A percentile compares a stretch with the other conserved stretches of the same genome.
These are phyloP conservation scores for Galemys pyrenaicus DNA, from an alignment of 2,113 vertebrate genomes.

Conservation along the genomic window DNA sequence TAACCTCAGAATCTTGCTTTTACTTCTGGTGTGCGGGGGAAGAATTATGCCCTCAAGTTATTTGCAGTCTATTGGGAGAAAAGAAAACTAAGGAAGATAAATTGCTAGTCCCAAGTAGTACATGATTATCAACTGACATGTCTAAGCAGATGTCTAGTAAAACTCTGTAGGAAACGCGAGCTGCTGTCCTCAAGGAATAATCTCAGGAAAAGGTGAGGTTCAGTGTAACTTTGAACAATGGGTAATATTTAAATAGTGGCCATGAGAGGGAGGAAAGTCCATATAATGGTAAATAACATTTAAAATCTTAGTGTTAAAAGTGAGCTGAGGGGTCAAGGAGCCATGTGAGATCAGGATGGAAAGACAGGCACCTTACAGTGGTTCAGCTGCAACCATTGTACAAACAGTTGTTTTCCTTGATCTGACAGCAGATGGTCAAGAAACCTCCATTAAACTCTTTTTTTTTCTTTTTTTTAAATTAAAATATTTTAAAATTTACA, in stretches of 20 bases:
- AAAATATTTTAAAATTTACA: too few relatives aligned
- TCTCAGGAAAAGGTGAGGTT: not conserved
- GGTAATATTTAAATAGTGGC: not conserved
- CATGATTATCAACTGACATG: not conserved
- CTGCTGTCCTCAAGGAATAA: not conserved
- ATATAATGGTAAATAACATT: not conserved
- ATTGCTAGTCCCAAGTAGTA: not conserved
- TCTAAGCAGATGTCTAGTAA: not conserved
- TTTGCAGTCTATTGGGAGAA: not conserved
- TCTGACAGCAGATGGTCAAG: not conserved
- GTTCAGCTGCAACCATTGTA: not conserved
- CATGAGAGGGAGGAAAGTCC: not conserved
- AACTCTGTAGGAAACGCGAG: not conserved
- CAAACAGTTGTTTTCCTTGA: not conserved
- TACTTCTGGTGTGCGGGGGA: not conserved
- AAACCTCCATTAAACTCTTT: too few relatives aligned
- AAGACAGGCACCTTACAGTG: not conserved
- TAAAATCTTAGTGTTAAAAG: not conserved
- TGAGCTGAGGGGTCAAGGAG: not conserved
- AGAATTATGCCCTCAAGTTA: not conserved
- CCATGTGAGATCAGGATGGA: not conserved
- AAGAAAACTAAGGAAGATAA: not conserved
- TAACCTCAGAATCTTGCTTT: not conserved
- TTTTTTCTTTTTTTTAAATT: too few relatives aligned
- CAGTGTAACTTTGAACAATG: conserved; percentile 14